Evolutionary conservation across 2,797 vertebrate species (phyloP).

Genomic region (Heliangelus exortis): DNA sequence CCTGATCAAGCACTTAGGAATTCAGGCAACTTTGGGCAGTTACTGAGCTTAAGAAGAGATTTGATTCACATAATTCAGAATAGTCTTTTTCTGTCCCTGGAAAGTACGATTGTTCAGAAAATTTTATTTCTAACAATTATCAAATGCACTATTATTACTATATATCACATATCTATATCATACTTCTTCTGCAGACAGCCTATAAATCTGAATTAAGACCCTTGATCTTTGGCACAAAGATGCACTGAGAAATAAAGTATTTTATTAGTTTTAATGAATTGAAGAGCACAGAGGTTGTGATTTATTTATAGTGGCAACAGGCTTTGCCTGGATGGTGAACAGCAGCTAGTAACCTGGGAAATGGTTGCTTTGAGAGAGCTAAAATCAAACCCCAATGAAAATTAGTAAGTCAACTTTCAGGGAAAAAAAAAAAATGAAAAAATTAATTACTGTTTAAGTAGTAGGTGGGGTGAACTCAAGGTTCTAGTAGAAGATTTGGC

Average conservation of each 20-base stretch:
- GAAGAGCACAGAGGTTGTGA: background rate
- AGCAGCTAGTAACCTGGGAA: background rate
- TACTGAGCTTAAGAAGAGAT: background rate
- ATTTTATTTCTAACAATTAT: constrained; percentile 25
- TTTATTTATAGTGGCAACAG: background rate
- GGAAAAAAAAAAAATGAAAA: background rate
- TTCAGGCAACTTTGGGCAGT: background rate
- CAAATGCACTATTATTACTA: background rate
- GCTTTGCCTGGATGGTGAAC: background rate
- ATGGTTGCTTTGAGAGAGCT: background rate
- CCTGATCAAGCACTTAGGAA: background rate
- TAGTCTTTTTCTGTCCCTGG: background rate
- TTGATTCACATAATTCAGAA: background rate
- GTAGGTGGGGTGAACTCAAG: background rate
- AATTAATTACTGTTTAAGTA: background rate
- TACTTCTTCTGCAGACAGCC: background rate
- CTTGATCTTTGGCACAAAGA: background rate
- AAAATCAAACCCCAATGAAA: background rate
- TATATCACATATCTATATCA: background rate
- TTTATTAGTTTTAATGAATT: background rate
- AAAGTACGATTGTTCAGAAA: background rate
- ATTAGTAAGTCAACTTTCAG: background rate
- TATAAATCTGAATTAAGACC: constrained; percentile 6
- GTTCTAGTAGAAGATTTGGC: background rate
- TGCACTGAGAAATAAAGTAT: background rate